Evolutionary conservation across 1,140 invertebrate species (phyloP).

Genomic region (Heliothis virescens): DNA sequence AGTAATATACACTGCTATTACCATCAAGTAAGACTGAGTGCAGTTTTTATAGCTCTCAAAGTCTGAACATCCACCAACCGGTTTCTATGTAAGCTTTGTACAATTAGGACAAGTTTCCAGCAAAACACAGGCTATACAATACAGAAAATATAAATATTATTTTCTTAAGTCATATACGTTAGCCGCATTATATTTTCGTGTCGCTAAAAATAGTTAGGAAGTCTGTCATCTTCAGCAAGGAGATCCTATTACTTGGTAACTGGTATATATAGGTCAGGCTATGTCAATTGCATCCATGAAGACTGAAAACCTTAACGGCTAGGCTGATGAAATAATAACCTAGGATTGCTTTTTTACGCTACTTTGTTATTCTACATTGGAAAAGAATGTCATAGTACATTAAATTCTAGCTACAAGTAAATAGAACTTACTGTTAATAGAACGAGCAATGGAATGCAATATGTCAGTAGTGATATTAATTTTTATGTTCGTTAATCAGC

Average conservation of each 20-base stretch:
- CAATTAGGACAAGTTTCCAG: not conserved
- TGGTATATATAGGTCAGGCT: too few relatives aligned
- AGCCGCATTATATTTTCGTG: too few relatives aligned
- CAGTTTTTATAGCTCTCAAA: slow-evolving; percentile 36
- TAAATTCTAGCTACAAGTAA: not conserved
- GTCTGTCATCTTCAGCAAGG: too few relatives aligned
- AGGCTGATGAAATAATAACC: too few relatives aligned
- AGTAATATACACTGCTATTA: slow-evolving; percentile 25
- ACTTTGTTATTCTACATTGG: not conserved
- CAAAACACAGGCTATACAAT: too few relatives aligned
- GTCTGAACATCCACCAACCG: slow-evolving; percentile 29
- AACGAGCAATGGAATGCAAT: not conserved
- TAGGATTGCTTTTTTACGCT: too few relatives aligned
- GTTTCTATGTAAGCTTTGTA: slow-evolving; percentile 31
- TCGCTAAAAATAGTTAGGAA: too few relatives aligned
- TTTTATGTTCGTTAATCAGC: not conserved
- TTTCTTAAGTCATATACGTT: too few relatives aligned
- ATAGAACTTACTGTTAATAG: not conserved
- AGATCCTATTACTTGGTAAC: too few relatives aligned
- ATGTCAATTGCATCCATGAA: too few relatives aligned
- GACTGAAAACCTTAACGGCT: too few relatives aligned
- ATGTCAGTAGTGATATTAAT: not conserved
- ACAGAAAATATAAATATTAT: too few relatives aligned
- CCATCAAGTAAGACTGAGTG: slow-evolving; percentile 36
- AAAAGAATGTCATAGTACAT: slow-evolving; percentile 8